Evolutionary conservation across 2,797 vertebrate species (phyloP), one percentile per base, ranked within the genome.

Genomic region (Danionella dracula): DNA sequence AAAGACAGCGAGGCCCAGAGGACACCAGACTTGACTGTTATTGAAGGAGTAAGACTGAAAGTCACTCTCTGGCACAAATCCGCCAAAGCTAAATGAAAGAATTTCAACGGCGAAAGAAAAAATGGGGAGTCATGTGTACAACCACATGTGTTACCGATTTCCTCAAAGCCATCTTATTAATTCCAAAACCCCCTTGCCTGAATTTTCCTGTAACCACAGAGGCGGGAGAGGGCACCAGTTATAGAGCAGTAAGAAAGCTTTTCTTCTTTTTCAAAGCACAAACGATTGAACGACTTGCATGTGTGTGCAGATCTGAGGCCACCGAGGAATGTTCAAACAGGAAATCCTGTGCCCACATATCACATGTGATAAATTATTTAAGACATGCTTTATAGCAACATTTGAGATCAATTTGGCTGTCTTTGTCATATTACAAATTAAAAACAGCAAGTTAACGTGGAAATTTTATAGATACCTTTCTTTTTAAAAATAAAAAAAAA

Each of bases 141-240:
- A 20, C 73, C 76, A 77, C 85, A 87, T 84, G 77, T 84, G 86
- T 87, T 89, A 75, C 80, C 79, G 79, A 86, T 88, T 87, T 85
- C 82, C 83, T 81, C 70, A 53, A 71, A 66, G 74, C 77, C 68
- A 20, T 31, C 61, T 70, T 57, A 60, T 68, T 62, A 53, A 48
- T 70, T 32, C 51, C 21, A 51, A 42, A 42, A 51, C 29, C 41
- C 15, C 15, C 67, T 61, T 46, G 23, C 17, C 66, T 50, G 19
- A 44, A 15, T 67, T 76, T 73, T 81, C 23, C 23, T 74, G 65
- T 58, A 68, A 72, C 58, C 12, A 23, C 27, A 6, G 8, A 53
- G 49, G 69, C 54, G 46, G 70, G 31, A 4, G 34, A 48, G 50
- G n/a, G 32, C 23, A 20, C 12, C 15, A 34, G 23, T 31, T 60